phyloP scores from a whole-genome alignment of 2,113 vertebrate species.

The human region DNA sequence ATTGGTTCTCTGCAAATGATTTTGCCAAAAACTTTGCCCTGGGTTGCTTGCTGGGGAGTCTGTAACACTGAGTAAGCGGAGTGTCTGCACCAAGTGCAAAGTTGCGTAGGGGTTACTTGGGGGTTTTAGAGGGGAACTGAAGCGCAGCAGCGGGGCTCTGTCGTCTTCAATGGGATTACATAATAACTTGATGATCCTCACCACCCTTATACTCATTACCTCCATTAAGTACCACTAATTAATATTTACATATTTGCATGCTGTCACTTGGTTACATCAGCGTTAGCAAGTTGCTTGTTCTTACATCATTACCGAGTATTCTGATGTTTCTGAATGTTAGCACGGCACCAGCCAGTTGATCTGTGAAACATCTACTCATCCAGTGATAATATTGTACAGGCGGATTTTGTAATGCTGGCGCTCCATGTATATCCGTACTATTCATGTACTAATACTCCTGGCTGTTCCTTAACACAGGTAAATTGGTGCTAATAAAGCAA shows the following conservation, averaged over 20 bases:
- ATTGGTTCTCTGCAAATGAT: not conserved
- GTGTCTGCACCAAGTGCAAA: not conserved
- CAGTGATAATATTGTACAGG: not conserved
- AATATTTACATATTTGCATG: not conserved
- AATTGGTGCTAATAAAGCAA: not conserved
- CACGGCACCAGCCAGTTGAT: not conserved
- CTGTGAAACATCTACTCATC: not conserved
- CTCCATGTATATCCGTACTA: fast-evolving
- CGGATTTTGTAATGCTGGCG: not conserved
- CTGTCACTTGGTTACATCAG: not conserved
- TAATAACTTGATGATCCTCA: not conserved
- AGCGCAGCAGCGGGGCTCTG: fast-evolving
- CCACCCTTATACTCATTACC: fast-evolving
- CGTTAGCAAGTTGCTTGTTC: not conserved
- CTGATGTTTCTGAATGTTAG: not conserved
- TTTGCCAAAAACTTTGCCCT: not conserved
- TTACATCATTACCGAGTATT: not conserved
- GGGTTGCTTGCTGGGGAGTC: no score
- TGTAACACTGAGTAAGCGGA: not conserved
- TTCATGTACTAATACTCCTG: no score
- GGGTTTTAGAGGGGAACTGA: not conserved
- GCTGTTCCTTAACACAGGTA: not conserved
- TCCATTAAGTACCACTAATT: not conserved
- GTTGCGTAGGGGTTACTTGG: not conserved
- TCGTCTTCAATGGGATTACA: not conserved